Evolutionary conservation across 1,140 invertebrate species (phyloP).

Genomic region (Drosophila nasuta): DNA sequence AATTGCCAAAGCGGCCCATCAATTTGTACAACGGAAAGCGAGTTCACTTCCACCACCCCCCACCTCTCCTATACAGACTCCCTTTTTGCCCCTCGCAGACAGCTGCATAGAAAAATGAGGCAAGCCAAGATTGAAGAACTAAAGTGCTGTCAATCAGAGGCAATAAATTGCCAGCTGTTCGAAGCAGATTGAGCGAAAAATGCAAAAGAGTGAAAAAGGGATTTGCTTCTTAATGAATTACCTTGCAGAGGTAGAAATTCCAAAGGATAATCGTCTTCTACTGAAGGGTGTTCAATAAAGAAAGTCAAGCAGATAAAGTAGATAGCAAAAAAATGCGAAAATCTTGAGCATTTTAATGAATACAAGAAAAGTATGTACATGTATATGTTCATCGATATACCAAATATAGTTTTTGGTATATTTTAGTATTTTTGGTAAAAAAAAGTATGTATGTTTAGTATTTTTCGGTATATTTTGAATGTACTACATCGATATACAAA

Average conservation of each 20-base stretch:
- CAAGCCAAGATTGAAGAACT: conserved; percentile 15
- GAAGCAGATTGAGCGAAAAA: not conserved
- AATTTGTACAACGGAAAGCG: conserved; percentile 48
- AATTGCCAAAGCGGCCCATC: conserved; percentile 54
- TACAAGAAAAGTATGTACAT: too few relatives aligned
- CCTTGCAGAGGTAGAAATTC: not conserved
- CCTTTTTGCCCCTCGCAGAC: not conserved
- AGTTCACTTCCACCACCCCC: not conserved
- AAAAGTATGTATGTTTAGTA: too few relatives aligned
- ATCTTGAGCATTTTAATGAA: too few relatives aligned
- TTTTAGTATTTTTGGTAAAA: too few relatives aligned
- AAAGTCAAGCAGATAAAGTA: too few relatives aligned
- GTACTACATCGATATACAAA: too few relatives aligned
- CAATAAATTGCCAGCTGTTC: conserved; percentile 22
- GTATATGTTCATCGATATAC: too few relatives aligned
- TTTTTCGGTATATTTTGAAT: too few relatives aligned
- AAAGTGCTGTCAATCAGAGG: conserved; percentile 32
- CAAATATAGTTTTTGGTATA: too few relatives aligned
- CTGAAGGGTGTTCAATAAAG: too few relatives aligned
- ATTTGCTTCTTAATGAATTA: not conserved
- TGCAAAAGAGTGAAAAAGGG: not conserved
- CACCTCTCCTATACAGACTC: not conserved
- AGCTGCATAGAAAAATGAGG: conserved; percentile 22
- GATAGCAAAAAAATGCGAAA: too few relatives aligned
- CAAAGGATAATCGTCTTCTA: too few relatives aligned